Evolutionary conservation across 2,888 invertebrate genomes (phyloP), one percentile per base, ranked within the genome.

Genomic region (Ophraella communa): DNA sequence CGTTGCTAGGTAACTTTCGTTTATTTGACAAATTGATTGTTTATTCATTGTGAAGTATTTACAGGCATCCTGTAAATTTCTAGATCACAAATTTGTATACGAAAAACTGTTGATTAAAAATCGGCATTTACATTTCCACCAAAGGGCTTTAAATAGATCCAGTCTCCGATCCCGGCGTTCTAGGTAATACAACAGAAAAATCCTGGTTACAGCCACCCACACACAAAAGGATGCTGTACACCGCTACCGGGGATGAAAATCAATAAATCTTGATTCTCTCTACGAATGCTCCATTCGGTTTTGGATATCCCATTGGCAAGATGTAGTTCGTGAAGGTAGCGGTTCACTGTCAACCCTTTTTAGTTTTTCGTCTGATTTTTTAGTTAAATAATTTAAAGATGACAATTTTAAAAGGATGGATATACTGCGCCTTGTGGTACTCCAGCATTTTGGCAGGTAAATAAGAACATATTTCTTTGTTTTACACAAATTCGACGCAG

Each of bases 361-460:
- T 63, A 54, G 27, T 69, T 62, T 65, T 63, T 66, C 52, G 20
- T 14, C 1, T 5, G 5, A 18, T 51, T 42, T 61, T 60, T 64
- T 65, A 14, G 17, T 51, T 27, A 27, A 44, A 64, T 60, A 44
- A 51, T 61, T 53, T 52, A 10, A 52, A 42, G 30, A 78, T 78
- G 79, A 76, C 76, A 49, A 72, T 72, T 53, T 57, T 78, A 24
- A 76, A 73, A 55, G 82, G 82, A 17, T 71, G 76, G 70, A 59
- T 78, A 61, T 82, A 82, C 74, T 79, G 80, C 72, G 77, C 75
- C 61, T 70, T 82, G 62, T 82, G 83, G 82, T 81, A 80, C 68
- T 68, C 77, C 54, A 82, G 82, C 64, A 82, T 82, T 66, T 74
- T 82, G 61, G 79, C 80, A 66, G 82, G 82, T 82, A 72, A 79